phyloP scores from a whole-genome alignment of 2,113 vertebrate genomes.

The Festucalex cinctus region DNA sequence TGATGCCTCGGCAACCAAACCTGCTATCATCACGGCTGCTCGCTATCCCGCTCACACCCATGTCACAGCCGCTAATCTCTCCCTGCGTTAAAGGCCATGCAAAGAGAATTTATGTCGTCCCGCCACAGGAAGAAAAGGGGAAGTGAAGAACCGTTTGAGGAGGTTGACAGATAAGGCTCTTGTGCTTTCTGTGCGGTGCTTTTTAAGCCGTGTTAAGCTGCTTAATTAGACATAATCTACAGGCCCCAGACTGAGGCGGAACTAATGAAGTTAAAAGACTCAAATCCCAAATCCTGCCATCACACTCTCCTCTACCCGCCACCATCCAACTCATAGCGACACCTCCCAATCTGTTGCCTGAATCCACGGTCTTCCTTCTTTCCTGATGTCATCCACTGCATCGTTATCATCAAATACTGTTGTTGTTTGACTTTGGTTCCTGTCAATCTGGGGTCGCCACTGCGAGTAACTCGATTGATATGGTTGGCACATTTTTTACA shows the following conservation, averaged over 20 bases:
- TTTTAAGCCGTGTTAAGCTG: constrained; percentile 76
- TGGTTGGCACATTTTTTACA: too few species aligned
- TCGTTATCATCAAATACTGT: not conserved
- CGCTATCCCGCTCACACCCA: constrained; percentile 48
- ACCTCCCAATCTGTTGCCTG: constrained; percentile 13
- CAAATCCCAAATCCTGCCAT: constrained; percentile 70
- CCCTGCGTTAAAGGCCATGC: constrained; percentile 63
- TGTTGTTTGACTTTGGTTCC: too few species aligned
- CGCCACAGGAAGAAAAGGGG: constrained; percentile 63
- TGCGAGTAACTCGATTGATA: too few species aligned
- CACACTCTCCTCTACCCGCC: constrained; percentile 47
- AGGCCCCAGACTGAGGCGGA: constrained; percentile 72
- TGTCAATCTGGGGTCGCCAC: too few species aligned
- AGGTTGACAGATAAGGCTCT: constrained; percentile 77
- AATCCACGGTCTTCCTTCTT: constrained; percentile 12
- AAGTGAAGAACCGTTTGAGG: constrained; percentile 72
- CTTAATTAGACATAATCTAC: constrained; percentile 82
- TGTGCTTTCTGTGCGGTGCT: constrained; percentile 70
- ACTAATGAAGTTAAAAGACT: constrained; percentile 77
- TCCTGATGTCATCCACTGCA: constrained; percentile 10
- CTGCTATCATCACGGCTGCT: constrained; percentile 44
- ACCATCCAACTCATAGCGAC: constrained; percentile 21
- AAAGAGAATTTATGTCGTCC: constrained; percentile 63
- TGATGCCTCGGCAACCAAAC: constrained; percentile 44
- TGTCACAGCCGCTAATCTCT: constrained; percentile 68